Conservation (phyloP, 1,140 invertebrate genomes). For the Protaetia brevitarsis region DNA sequence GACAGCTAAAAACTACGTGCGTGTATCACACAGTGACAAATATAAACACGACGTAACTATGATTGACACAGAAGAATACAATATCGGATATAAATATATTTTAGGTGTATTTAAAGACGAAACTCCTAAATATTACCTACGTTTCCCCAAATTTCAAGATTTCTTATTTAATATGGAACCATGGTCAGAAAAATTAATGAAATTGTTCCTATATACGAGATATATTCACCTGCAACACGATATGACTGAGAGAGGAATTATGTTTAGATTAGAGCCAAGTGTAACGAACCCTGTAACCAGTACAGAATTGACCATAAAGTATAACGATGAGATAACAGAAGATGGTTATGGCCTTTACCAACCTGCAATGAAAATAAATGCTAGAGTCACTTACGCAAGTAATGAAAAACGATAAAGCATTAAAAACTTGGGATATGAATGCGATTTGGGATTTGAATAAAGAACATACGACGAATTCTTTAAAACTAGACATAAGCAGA, state of each 20-base stretch:
- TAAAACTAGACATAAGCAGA: conserved; percentile 44
- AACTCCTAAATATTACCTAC: neutral
- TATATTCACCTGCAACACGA: neutral
- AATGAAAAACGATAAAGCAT: conserved; percentile 38
- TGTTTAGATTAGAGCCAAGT: conserved; percentile 27
- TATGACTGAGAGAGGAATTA: neutral
- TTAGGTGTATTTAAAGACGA: conserved; percentile 46
- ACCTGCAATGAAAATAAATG: conserved; percentile 30
- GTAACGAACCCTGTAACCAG: conserved; percentile 30
- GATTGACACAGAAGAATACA: conserved; percentile 35
- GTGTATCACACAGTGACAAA: conserved; percentile 39
- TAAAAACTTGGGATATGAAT: conserved; percentile 45
- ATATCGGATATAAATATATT: conserved; percentile 42
- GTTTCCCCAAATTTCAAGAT: neutral
- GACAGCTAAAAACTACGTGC: conserved; percentile 37
- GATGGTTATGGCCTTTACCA: conserved; percentile 11
- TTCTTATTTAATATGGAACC: neutral
- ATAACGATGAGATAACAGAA: conserved; percentile 25
- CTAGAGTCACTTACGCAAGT: conserved; percentile 28
- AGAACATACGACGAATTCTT: conserved; percentile 38
- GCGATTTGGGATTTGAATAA: conserved; percentile 39
- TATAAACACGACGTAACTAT: conserved; percentile 41
- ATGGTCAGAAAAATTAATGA: neutral
- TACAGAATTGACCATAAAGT: conserved; percentile 34
- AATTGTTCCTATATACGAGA: neutral